Conservation (phyloP, 2,797 vertebrate species). For the Uromys caudimaculatus region DNA sequence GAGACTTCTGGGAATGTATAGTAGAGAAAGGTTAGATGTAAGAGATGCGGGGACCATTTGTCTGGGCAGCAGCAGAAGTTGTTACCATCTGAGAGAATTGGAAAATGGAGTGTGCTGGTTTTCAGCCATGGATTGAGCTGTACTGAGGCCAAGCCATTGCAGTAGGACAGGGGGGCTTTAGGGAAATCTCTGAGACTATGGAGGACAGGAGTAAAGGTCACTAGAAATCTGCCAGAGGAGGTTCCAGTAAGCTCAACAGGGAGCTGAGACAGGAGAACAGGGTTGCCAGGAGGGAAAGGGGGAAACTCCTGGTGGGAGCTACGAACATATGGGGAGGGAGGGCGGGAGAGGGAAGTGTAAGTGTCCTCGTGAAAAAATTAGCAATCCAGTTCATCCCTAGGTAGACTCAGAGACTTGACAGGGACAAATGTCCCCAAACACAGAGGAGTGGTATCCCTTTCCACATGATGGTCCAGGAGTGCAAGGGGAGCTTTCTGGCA, state of each 20-base stretch:
- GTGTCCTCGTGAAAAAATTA: not conserved
- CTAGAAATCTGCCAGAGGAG: not conserved
- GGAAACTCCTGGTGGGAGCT: not conserved
- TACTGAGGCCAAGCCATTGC: too few relatives aligned
- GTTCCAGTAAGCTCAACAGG: not conserved
- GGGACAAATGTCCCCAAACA: not conserved
- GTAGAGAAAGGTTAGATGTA: too few relatives aligned
- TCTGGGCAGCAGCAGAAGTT: too few relatives aligned
- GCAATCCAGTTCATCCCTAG: not conserved
- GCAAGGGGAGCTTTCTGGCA: not conserved
- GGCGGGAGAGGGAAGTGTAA: not conserved
- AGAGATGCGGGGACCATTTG: too few relatives aligned
- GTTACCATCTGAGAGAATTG: too few relatives aligned
- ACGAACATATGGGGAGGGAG: not conserved
- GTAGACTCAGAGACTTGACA: not conserved
- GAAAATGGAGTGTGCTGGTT: too few relatives aligned
- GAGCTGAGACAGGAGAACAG: not conserved
- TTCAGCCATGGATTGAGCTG: too few relatives aligned
- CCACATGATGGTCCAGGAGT: not conserved
- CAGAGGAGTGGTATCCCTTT: not conserved
- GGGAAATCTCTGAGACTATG: not conserved
- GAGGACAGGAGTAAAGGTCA: not conserved
- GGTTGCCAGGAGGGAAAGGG: not conserved
- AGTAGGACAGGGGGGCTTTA: not conserved
- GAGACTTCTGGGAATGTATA: too few relatives aligned